A percentile compares a stretch with the other conserved stretches of the same genome.
phyloP scores from a whole-genome alignment of 2,113 vertebrate genomes.

The Pyrgilauda ruficollis region DNA sequence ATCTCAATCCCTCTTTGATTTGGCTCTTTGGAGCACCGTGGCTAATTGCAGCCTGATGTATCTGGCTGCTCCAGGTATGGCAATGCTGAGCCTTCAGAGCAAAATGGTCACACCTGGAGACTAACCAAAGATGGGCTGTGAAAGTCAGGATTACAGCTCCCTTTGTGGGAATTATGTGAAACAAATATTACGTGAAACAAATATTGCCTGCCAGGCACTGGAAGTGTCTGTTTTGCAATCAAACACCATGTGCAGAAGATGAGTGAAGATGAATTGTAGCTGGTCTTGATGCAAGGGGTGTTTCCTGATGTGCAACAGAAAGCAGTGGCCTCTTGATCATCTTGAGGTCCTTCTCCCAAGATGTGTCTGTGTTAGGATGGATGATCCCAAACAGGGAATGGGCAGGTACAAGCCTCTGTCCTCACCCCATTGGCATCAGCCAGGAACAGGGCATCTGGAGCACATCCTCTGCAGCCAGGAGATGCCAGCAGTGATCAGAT shows the following conservation, averaged over 20 bases:
- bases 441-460: neutral
- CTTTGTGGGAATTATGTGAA: neutral
- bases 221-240: neutral
- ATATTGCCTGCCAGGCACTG: neutral
- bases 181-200: neutral
- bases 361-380: neutral
- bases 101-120: slow-evolving; percentile 39
- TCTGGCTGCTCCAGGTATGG: slow-evolving; percentile 13
- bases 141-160: slow-evolving; percentile 40
- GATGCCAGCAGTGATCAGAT: neutral
- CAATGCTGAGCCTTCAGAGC: neutral
- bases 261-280: neutral
- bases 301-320: neutral
- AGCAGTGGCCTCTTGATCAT: neutral
- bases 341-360: neutral
- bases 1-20: neutral
- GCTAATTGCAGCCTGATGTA: slow-evolving; percentile 38
- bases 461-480: accelerated
- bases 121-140: slow-evolving; percentile 14
- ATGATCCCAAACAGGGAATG: accelerated
- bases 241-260: neutral
- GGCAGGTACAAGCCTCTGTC: neutral
- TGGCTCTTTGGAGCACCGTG: slow-evolving; percentile 5
- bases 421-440: neutral
- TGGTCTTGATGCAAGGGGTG: neutral